Conservation (phyloP, 2,888 invertebrate genomes). For the Oxytorus armatus region DNA sequence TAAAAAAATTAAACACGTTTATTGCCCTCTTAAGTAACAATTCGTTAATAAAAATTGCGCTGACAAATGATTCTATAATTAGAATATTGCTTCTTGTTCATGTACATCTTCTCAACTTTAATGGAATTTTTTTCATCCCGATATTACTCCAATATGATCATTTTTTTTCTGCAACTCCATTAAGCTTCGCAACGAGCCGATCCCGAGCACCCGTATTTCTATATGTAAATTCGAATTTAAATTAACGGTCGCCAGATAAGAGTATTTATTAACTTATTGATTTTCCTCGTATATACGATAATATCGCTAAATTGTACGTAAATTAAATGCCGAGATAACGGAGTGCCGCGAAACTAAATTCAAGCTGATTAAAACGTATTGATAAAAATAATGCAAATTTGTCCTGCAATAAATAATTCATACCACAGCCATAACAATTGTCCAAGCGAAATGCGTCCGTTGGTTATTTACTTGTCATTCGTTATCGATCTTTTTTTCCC, state of each 20-base stretch:
- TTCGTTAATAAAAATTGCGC: too few species aligned
- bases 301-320: background rate
- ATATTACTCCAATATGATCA: too few species aligned
- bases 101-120: too few species aligned
- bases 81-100: too few species aligned
- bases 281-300: background rate
- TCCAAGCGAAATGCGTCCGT: background rate
- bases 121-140: too few species aligned
- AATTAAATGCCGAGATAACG: constrained; percentile 4
- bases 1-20: too few species aligned
- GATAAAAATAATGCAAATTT: constrained; percentile 36
- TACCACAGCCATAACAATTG: constrained; percentile 9
- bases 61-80: too few species aligned
- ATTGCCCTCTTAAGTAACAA: too few species aligned
- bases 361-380: constrained; percentile 16
- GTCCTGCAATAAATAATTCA: constrained; percentile 19
- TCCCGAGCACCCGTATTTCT: too few species aligned
- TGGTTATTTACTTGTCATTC: background rate
- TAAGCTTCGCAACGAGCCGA: too few species aligned
- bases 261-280: background rate
- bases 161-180: too few species aligned
- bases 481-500: constrained; percentile 31
- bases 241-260: too few species aligned
- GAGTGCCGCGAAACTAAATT: constrained; percentile 9
- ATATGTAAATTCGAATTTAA: background rate